phyloP scores from a whole-genome alignment of 2,113 vertebrate genomes.

The Neogobius melanostomus region DNA sequence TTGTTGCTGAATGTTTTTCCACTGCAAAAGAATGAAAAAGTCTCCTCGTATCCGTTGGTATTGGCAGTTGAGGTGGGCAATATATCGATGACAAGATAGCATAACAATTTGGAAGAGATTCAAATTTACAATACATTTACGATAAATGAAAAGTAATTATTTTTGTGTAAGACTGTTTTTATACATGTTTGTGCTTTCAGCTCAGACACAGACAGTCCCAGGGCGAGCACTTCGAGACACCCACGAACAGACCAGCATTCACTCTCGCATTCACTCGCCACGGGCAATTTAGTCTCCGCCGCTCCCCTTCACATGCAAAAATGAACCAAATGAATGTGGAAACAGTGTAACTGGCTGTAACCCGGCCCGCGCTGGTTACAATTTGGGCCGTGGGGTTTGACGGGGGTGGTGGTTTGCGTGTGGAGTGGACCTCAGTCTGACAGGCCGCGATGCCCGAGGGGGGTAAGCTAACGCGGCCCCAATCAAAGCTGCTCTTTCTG shows the following conservation, averaged over 20 bases:
- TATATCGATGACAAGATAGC: no score
- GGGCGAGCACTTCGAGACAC: no score
- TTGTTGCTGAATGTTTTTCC: no score
- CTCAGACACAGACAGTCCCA: neutral
- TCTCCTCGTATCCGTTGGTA: no score
- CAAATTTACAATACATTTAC: no score
- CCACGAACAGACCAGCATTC: neutral
- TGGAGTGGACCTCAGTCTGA: constrained; percentile 21
- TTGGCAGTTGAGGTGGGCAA: no score
- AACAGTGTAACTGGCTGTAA: neutral
- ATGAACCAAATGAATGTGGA: neutral
- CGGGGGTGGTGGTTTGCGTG: neutral
- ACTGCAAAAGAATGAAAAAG: no score
- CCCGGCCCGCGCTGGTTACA: constrained; percentile 7
- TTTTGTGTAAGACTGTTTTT: neutral
- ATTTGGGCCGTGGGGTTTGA: constrained; percentile 16
- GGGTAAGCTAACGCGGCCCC: constrained; percentile 14
- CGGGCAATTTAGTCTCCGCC: neutral
- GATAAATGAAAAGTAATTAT: no score
- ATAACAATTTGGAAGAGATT: no score
- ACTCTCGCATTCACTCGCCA: neutral
- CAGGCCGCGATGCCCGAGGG: constrained; percentile 19
- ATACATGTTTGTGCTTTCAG: neutral
- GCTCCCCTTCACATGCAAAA: neutral
- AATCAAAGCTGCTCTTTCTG: constrained; percentile 56